phyloP scores from a whole-genome alignment of 2,113 vertebrate genomes.

The Leptobrachium leishanense region DNA sequence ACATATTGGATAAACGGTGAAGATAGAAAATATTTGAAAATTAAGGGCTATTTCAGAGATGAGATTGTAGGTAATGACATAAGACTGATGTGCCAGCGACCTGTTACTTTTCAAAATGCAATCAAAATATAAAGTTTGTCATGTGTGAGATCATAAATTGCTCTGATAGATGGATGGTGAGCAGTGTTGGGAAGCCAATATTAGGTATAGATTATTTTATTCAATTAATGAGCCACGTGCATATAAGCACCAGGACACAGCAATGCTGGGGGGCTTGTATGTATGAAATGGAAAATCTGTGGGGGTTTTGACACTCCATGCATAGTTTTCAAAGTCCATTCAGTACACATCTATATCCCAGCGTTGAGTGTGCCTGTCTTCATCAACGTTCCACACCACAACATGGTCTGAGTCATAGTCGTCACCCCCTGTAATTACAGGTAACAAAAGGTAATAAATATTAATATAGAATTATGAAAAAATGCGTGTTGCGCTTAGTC shows the following conservation, averaged over 20 bases:
- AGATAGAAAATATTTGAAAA: not conserved
- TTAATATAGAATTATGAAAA: not conserved
- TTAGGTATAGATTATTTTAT: not conserved
- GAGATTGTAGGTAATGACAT: too few species aligned
- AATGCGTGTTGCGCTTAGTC: too few species aligned
- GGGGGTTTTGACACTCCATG: not conserved
- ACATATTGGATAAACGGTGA: not conserved
- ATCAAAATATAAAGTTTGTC: not conserved
- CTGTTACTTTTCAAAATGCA: not conserved
- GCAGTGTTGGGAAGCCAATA: not conserved
- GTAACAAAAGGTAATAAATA: not conserved
- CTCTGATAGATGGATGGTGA: not conserved
- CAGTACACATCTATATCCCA: conserved; percentile 82
- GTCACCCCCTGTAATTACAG: conserved; percentile 72
- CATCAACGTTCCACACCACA: conserved; percentile 72
- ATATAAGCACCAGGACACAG: not conserved
- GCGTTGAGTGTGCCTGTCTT: conserved; percentile 75
- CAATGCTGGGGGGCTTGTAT: not conserved
- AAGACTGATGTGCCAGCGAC: not conserved
- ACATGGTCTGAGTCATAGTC: conserved; percentile 83
- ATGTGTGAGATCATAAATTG: not conserved
- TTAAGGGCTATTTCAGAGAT: too few species aligned
- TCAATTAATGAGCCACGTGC: not conserved
- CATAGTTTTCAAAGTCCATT: conserved; percentile 18
- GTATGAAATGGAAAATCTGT: not conserved